A percentile compares a stretch with the other conserved stretches of the same genome.
phyloP scores from a whole-genome alignment of 2,888 invertebrate species.

The Temnothorax rugatulus region DNA sequence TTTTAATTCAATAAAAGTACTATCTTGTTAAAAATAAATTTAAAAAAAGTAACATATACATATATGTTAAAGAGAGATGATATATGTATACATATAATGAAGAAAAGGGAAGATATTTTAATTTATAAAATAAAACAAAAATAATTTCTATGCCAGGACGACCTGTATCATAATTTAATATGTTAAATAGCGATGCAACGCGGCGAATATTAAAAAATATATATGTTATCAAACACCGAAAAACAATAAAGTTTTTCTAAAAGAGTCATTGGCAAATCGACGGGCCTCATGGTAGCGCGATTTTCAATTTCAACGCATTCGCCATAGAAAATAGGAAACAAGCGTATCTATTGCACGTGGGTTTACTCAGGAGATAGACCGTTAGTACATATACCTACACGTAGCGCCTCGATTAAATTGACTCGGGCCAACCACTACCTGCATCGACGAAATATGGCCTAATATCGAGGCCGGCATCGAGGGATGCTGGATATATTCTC shows the following conservation, averaged over 20 bases:
- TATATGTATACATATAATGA: background rate
- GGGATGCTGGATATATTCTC: constrained; percentile 63
- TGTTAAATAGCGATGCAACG: background rate
- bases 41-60: constrained; percentile 4
- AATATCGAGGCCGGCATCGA: constrained; percentile 68
- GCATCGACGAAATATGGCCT: constrained; percentile 75
- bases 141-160: background rate
- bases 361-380: constrained; percentile 68
- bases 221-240: background rate
- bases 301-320: constrained; percentile 44
- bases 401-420: constrained; percentile 74
- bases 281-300: background rate
- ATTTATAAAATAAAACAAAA: background rate
- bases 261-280: background rate
- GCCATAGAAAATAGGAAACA: constrained; percentile 47
- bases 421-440: constrained; percentile 73
- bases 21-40: background rate
- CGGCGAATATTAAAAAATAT: background rate
- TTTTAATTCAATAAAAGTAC: background rate
- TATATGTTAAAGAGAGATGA: background rate
- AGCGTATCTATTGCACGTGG: constrained; percentile 41
- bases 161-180: background rate
- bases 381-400: constrained; percentile 60
- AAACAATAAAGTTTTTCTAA: background rate
- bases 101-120: background rate